Conservation (phyloP, 2,797 vertebrate genomes). For the Denticeps clupeoides region DNA sequence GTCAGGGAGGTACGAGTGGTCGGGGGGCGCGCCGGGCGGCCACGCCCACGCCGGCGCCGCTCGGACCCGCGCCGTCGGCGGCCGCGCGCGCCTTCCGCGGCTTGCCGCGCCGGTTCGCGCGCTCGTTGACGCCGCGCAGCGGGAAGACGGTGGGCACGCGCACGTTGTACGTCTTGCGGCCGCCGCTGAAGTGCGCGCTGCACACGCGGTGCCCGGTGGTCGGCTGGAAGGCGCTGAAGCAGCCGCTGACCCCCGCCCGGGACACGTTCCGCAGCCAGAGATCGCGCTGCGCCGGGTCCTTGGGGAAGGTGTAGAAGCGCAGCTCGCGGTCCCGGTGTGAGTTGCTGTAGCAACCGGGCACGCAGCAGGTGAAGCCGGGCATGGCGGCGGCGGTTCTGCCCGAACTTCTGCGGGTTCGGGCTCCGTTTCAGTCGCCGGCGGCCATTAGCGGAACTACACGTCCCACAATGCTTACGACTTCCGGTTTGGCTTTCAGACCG, state of each 20-base stretch:
- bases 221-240: conserved; percentile 96
- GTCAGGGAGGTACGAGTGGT: conserved; percentile 92
- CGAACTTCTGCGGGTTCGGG: no score
- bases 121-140: conserved; percentile 84
- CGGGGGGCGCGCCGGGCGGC: conserved; percentile 55
- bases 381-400: conserved; percentile 56
- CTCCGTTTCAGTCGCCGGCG: conserved; percentile 50
- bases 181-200: conserved; percentile 90
- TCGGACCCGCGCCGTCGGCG: conserved; percentile 7
- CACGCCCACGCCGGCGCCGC: no score
- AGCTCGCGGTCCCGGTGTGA: conserved; percentile 88
- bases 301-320: conserved; percentile 94
- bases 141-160: conserved; percentile 89
- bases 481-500: conserved; percentile 57
- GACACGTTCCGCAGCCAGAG: conserved; percentile 96
- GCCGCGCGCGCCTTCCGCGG: conserved; percentile 51
- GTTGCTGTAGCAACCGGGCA: conserved; percentile 97
- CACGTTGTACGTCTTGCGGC: conserved; percentile 88
- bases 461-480: conserved; percentile 70
- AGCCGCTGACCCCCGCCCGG: conserved; percentile 89
- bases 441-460: conserved; percentile 71
- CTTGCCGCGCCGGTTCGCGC: conserved; percentile 66
- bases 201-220: conserved; percentile 92
- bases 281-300: conserved; percentile 80
- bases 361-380: conserved; percentile 96